A percentile compares a stretch with the other conserved stretches of the same genome.
Conservation (phyloP, 2,888 invertebrate genomes). For the Xestia c-nigrum region DNA sequence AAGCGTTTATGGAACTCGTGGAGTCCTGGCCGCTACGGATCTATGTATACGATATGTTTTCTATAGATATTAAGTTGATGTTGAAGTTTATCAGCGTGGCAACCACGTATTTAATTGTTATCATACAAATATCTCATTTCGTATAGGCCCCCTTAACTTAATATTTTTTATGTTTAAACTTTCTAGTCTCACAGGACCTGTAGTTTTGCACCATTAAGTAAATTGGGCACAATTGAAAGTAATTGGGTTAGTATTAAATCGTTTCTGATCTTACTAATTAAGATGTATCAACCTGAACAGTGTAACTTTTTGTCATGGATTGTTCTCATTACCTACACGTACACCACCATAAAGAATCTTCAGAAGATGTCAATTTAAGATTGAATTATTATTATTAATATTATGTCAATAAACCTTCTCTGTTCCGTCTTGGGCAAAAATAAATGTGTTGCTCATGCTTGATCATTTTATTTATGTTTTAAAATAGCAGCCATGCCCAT, state of each 20-base stretch:
- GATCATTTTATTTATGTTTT: too few species aligned
- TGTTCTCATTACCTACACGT: not conserved
- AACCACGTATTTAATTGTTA: slow-evolving; percentile 82
- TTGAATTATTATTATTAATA: not conserved
- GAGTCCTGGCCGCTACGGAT: slow-evolving; percentile 78
- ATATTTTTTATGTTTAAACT: not conserved
- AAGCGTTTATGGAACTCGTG: slow-evolving; percentile 79
- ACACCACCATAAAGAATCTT: not conserved
- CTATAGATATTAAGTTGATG: slow-evolving; percentile 79
- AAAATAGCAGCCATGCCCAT: too few species aligned
- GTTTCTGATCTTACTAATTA: not conserved
- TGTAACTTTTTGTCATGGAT: not conserved
- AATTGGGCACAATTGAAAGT: not conserved
- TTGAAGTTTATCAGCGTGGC: slow-evolving; percentile 82
- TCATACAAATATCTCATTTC: slow-evolving; percentile 80
- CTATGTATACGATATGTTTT: slow-evolving; percentile 79
- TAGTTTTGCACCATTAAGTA: not conserved
- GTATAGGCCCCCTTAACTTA: not conserved
- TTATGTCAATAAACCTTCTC: not conserved
- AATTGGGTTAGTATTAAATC: not conserved
- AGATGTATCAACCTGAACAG: not conserved
- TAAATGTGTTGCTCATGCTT: not conserved
- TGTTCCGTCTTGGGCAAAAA: not conserved
- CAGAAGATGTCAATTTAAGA: not conserved
- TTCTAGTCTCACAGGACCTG: not conserved